Base-by-base conservation (phyloP, 2,888 invertebrate species). In the Tipula vernalis region DNA sequence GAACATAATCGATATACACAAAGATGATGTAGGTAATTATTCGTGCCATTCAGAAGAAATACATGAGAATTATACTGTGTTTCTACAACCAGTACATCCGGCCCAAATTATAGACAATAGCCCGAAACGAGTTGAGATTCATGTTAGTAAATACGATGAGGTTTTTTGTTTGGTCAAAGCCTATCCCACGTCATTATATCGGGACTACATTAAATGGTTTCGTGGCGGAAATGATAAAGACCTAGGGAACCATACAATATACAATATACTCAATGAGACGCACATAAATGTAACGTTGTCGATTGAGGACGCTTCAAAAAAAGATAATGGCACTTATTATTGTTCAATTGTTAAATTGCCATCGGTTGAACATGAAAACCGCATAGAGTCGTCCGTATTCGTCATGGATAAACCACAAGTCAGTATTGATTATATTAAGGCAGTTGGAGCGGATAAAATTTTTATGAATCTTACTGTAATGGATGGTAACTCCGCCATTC, bases 381-480 rank as follows among this genome's bases (percentile, higher is more conserved):
- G 89, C 86, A 93, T 91, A 88, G 92, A 91, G 87, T 90, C 91
- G 57, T 94, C 91, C 3, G 89, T 96, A 0, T 91, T 94, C 57
- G 95, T 96, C 0, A 92, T 94, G 88, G 95, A 95, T 88, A 93
- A 93, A 87, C 97, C 97, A 0, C 94, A 94, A 90, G 93, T 96
- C 0, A 93, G 92, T 86, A 94, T 96, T 88, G 95, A 95, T 89
- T 94, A 94, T 87, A 94, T 95, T 0, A 95, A 95, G 90, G 94
- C 96, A 0, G 95, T 97, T 18, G 96, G 95, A 86, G 94, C 94
- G 0, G 93, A 94, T 6, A 94, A 95, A 90, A 94, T 97, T 84
- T 97, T 94, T 90, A 90, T 97, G 0, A 97, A 96, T 90, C 97
- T 97, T 97, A 96, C 96, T 0, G 93, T 96, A 0, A 94, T 94